phyloP scores from a whole-genome alignment of 2,113 vertebrate species.

The Callopanchax toddi region DNA sequence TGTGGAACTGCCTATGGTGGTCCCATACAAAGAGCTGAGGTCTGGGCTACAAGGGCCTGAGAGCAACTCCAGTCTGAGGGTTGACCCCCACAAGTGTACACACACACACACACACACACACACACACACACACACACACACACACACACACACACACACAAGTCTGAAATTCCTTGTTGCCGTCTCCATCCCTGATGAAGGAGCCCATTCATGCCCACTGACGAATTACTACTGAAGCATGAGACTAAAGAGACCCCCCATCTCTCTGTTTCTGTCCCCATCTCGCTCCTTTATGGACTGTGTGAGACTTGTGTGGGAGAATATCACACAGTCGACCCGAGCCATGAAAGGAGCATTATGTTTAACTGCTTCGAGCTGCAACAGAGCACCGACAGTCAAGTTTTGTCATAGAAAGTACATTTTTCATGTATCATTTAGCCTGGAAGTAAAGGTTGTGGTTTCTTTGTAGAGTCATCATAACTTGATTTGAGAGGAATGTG shows the following conservation, averaged over 20 bases:
- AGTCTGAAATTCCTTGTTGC: constrained; percentile 33
- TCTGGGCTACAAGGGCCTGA: constrained; percentile 64
- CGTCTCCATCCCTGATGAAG: constrained; percentile 57
- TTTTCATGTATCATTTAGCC: neutral
- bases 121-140: constrained; percentile 18
- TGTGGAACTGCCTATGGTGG: constrained; percentile 80
- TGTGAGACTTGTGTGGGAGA: constrained; percentile 60
- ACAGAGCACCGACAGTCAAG: neutral
- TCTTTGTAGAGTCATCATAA: no score
- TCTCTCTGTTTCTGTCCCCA: constrained; percentile 36
- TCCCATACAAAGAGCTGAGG: constrained; percentile 70
- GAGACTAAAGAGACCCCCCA: constrained; percentile 74
- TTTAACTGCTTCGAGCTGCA: neutral
- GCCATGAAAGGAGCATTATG: constrained; percentile 62
- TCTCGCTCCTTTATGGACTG: constrained; percentile 51
- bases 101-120: constrained; percentile 24
- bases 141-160: constrained; percentile 25
- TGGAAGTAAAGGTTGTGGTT: neutral
- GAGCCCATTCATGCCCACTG: constrained; percentile 70
- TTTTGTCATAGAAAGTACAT: neutral
- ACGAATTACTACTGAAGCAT: constrained; percentile 83
- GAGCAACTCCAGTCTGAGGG: constrained; percentile 72
- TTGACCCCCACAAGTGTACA: constrained; percentile 54
- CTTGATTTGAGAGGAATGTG: no score
- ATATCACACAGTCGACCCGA: constrained; percentile 58